Base-by-base conservation (phyloP, 2,113 vertebrate species). In the Campylorhamphus procurvoides region DNA sequence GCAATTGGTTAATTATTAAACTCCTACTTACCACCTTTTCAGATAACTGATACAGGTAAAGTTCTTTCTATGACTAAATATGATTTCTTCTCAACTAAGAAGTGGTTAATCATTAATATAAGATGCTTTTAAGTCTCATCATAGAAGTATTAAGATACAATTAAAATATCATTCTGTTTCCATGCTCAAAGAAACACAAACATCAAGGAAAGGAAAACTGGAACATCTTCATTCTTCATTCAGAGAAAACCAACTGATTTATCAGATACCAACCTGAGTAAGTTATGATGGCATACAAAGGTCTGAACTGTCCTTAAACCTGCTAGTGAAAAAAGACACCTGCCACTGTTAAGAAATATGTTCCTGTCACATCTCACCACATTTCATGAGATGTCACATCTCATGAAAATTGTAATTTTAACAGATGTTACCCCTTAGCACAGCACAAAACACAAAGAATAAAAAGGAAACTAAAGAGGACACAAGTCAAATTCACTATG, bases 131-230 rank as follows among this genome's bases (percentile, higher is more conserved):
- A 66, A 71, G 19, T 52, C 12, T 85, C 2, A 1, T 75, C 37
- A 83, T 37, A 39, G 33, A 92, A 19, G n/a, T 83, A 53, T 29
- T 56, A 58, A 60, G 12, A 49, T 62, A 29, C 3, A 86, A 37
- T 47, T 77, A 62, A 89, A 12, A 27, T 88, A 73, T 20, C 29
- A 18, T 94, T 93, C 62, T 93, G 12, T 93, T 91, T 93, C 80
- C 56, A 44, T 87, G 71, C 25, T 63, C 59, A 39, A 79, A 98
- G 98, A 96, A 97, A 94, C 40, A 84, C 89, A 89, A 93, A 83
- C 28, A 77, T 40, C 22, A 95, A 93, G 42, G 68, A 87, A 68
- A 52, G 56, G 84, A 96, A 94, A 84, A 87, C 50, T n/a, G 89
- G 74, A 90, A 92, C 33, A 17, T 17, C n/a, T 73, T 93, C 95